Base-by-base conservation (phyloP, 2,113 vertebrate species). In the Callipepla squamata region DNA sequence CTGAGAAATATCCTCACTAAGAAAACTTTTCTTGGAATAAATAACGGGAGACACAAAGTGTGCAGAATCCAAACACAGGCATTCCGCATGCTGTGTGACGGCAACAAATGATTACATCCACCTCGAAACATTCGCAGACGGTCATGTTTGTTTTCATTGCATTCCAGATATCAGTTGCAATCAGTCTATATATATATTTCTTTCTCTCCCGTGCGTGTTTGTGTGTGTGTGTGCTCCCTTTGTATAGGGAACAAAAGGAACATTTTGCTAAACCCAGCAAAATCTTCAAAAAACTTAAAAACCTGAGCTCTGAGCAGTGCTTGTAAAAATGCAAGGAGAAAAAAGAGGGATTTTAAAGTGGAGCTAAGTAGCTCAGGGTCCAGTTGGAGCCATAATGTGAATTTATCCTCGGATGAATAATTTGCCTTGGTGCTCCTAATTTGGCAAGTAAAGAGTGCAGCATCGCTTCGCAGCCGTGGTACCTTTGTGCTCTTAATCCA, bases 401-500 rank as follows among this genome's bases (percentile, higher is more conserved):
- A 83, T 87, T 76, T 59, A 78, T 79, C 81, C 94, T 92, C 77
- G 45, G 92, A 96, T 87, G 50, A 97, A 93, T 67, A 59, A 87
- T 97, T 97, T 95, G 61, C 53, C 83, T 26, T 16, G 25, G 2
- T 45, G 36, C 10, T 86, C 76, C 70, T 93, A 82, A 74, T 94
- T 89, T 96, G 85, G 59, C 87, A 81, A 91, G 89, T 68, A 82
- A 78, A 67, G 72, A 87, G 34, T 48, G 42, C 58, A 63, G 76
- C 42, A 6, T 57, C 53, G 53, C 87, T 90, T 91, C 79, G 50
- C 81, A 95, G 57, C 42, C 66, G 11, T 68, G 6, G 55, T 92
- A 86, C 85, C 93, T 97, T 96, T 96, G 78, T 94, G 80, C 76
- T 97, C 92, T 95, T 93, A 92, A 90, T 89, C 83, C 95, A 90